Evolutionary conservation across 2,888 invertebrate species (phyloP).

Genomic region (Hypomecis punctinalis): DNA sequence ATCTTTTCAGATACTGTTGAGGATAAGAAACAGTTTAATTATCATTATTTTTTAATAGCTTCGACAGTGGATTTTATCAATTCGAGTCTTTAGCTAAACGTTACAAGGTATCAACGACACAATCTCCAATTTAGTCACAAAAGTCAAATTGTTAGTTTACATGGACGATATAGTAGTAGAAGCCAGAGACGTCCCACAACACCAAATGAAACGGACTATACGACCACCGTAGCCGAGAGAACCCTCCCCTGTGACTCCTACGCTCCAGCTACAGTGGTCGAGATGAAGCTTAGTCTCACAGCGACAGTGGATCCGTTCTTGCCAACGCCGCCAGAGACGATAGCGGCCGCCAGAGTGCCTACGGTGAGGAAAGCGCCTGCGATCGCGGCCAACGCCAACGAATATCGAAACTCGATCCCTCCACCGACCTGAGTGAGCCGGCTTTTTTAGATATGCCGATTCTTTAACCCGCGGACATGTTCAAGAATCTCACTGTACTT

Average conservation of each 20-base stretch:
- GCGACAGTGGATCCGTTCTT: conserved; percentile 99
- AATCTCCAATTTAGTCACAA: not conserved
- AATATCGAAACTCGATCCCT: conserved; percentile 90
- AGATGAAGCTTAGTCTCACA: conserved; percentile 86
- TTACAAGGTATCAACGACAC: not conserved
- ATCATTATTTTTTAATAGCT: not conserved
- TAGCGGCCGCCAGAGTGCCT: conserved; percentile 90
- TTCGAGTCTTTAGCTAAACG: no score
- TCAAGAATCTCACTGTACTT: no score
- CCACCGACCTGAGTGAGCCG: conserved; percentile 46
- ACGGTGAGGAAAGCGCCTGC: conserved; percentile 89
- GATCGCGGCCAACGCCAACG: conserved; percentile 90
- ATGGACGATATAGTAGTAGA: conserved; percentile 4
- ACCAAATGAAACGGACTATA: conserved; percentile 24
- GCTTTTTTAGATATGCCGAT: conserved; percentile 8
- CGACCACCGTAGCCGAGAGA: conserved; percentile 22
- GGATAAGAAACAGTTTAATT: not conserved
- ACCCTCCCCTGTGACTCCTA: conserved; percentile 18
- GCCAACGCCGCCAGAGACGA: conserved; percentile 96
- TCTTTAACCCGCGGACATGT: not conserved
- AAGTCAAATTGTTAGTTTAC: not conserved
- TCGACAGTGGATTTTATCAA: no score
- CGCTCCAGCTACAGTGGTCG: conserved; percentile 22
- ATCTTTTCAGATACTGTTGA: conserved; percentile 2
- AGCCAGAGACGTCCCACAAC: conserved; percentile 23